Conservation (phyloP, 2,797 vertebrate species). For the Salmo trutta region DNA sequence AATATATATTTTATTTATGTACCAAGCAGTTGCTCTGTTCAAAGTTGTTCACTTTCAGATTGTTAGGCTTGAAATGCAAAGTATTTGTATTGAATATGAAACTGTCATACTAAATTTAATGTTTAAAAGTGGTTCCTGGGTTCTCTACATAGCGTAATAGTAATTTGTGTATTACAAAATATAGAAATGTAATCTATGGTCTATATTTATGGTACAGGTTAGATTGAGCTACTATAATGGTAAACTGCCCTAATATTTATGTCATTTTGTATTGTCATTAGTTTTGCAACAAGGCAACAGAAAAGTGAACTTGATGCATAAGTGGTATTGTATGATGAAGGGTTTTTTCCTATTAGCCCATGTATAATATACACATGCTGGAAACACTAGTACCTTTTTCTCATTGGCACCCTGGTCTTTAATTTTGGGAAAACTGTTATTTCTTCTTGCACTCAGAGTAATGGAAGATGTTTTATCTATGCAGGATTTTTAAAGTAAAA, state of each 20-base stretch:
- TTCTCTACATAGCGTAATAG: constrained; percentile 53
- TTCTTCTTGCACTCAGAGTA: constrained; percentile 67
- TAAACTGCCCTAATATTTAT: constrained; percentile 17
- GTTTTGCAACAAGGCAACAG: constrained; percentile 16
- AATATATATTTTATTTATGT: constrained; percentile 78
- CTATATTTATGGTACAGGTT: constrained; percentile 53
- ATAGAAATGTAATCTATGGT: constrained; percentile 43
- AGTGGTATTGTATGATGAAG: constrained; percentile 25
- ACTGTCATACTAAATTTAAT: constrained; percentile 70
- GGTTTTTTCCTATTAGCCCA: constrained; percentile 19
- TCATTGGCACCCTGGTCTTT: constrained; percentile 72
- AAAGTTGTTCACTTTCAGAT: constrained; percentile 58
- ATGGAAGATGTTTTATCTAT: constrained; percentile 69
- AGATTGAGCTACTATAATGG: constrained; percentile 24
- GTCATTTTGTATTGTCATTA: constrained; percentile 9
- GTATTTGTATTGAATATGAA: constrained; percentile 71
- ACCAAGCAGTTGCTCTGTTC: constrained; percentile 57
- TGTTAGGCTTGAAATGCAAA: constrained; percentile 57
- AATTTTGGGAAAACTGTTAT: constrained; percentile 74
- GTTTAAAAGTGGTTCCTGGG: constrained; percentile 48
- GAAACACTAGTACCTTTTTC: constrained; percentile 49
- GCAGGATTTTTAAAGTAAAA: constrained; percentile 64
- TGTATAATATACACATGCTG: constrained; percentile 47
- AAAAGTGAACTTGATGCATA: constrained; percentile 15
- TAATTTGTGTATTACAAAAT: constrained; percentile 55